Conservation (phyloP, 2,888 invertebrate genomes). For the Dusona sp. region DNA sequence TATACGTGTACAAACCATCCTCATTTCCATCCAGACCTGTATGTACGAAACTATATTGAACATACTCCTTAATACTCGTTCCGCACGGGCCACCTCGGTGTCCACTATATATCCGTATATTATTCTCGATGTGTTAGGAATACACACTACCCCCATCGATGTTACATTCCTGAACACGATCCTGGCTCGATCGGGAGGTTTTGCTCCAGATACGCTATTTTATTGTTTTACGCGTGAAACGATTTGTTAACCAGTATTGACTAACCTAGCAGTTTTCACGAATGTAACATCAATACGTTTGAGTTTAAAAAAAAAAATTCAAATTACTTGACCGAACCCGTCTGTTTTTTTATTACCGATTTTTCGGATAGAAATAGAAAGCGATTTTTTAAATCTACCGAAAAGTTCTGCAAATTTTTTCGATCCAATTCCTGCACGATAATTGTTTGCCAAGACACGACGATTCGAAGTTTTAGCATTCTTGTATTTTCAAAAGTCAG, state of each 20-base stretch:
- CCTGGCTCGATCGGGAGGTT: slow-evolving; percentile 40
- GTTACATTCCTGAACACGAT: slow-evolving; percentile 60
- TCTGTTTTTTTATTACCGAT: too few relatives aligned
- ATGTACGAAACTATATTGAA: slow-evolving; percentile 54
- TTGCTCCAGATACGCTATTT: slow-evolving; percentile 23
- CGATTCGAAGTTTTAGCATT: too few relatives aligned
- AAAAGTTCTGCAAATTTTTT: not conserved
- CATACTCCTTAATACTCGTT: slow-evolving; percentile 57
- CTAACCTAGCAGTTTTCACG: not conserved
- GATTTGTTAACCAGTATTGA: not conserved
- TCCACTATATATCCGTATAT: slow-evolving; percentile 49
- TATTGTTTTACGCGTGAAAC: not conserved
- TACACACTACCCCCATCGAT: slow-evolving; percentile 29
- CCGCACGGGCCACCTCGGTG: slow-evolving; percentile 7
- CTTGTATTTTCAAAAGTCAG: too few relatives aligned
- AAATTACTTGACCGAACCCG: too few relatives aligned
- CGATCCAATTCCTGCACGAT: not conserved
- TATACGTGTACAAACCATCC: slow-evolving; percentile 9
- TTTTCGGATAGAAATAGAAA: too few relatives aligned
- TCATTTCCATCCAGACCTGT: slow-evolving; percentile 49
- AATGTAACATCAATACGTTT: not conserved
- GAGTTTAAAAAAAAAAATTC: too few relatives aligned
- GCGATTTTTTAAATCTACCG: not conserved
- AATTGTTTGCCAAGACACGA: too few relatives aligned
- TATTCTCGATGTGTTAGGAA: slow-evolving; percentile 55